These are phyloP conservation scores for Caenorhabditis inopinata DNA, from an alignment of 1,140 invertebrate species.

Conservation along the genomic window DNA sequence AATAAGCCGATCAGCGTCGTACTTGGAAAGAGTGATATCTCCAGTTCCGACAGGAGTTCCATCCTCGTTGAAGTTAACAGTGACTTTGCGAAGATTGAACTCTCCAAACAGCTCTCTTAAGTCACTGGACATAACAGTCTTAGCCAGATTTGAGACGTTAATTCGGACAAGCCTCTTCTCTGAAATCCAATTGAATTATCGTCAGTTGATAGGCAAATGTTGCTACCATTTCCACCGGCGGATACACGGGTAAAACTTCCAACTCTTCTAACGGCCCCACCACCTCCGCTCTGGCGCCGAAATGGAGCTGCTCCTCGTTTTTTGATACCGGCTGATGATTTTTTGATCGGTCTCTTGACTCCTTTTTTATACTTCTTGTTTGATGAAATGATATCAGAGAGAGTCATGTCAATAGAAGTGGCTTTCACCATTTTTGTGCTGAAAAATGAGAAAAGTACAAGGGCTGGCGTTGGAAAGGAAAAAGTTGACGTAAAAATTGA, in stretches of 20 bases:
- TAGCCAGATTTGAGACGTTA: slow-evolving; percentile 45
- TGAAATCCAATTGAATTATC: not conserved
- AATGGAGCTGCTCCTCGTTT: not conserved
- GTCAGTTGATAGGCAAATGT: not conserved
- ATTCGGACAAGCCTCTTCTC: slow-evolving; percentile 32
- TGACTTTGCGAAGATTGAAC: slow-evolving; percentile 8
- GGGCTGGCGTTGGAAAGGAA: too few relatives aligned
- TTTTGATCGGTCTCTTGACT: not conserved
- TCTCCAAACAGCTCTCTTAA: slow-evolving; percentile 33
- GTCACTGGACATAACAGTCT: slow-evolving; percentile 39
- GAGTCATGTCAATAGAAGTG: not conserved
- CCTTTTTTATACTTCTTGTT: not conserved
- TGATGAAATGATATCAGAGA: slow-evolving; percentile 4
- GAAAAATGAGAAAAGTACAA: not conserved
- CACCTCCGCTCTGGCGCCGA: not conserved
- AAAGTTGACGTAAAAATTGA: too few relatives aligned
- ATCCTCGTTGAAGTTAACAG: slow-evolving; percentile 39
- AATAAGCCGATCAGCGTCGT: slow-evolving; percentile 12
- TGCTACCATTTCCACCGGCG: not conserved
- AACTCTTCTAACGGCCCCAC: not conserved
- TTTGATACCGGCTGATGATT: not conserved
- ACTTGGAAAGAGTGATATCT: slow-evolving; percentile 27
- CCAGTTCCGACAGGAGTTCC: slow-evolving; percentile 32
- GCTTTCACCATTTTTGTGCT: slow-evolving; percentile 18
- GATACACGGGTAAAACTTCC: not conserved